These are phyloP conservation scores for Eupleurogrammus muticus DNA, from an alignment of 2,797 vertebrate species.

Conservation along the genomic window DNA sequence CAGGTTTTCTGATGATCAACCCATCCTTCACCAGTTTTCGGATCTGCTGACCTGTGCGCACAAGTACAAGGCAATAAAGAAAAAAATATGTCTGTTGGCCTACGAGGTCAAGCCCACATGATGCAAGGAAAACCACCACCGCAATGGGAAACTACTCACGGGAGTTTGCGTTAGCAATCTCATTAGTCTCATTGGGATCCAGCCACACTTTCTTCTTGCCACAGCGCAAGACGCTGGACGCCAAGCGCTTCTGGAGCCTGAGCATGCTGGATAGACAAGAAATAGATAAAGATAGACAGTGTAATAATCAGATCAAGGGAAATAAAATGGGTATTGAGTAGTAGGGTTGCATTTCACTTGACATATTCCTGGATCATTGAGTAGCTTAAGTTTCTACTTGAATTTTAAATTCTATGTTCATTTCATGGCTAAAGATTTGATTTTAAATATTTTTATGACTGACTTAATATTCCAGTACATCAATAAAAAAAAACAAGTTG, in stretches of 20 bases:
- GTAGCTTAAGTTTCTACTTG: neutral
- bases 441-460: neutral
- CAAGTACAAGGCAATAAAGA: neutral
- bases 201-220: constrained; percentile 99
- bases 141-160: constrained; percentile 68
- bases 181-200: constrained; percentile 94
- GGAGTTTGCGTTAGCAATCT: constrained; percentile 87
- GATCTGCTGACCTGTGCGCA: constrained; percentile 86
- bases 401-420: neutral
- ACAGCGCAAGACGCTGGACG: constrained; percentile 95
- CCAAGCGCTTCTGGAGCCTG: constrained; percentile 97
- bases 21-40: constrained; percentile 97
- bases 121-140: fast-evolving
- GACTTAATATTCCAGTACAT: neutral
- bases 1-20: constrained; percentile 96
- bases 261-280: constrained; percentile 85
- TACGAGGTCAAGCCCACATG: neutral
- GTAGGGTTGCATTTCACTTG: neutral
- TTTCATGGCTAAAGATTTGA: neutral
- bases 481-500: neutral
- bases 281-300: no score
- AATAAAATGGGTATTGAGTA: neutral
- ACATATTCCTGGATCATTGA: neutral
- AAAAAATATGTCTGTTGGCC: constrained; percentile 63
- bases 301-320: neutral